Percentiles rank a stretch among this genome's conserved stretches.
Evolutionary conservation across 1,140 invertebrate species (phyloP).

Genomic region (Polypedilum pembai): DNA sequence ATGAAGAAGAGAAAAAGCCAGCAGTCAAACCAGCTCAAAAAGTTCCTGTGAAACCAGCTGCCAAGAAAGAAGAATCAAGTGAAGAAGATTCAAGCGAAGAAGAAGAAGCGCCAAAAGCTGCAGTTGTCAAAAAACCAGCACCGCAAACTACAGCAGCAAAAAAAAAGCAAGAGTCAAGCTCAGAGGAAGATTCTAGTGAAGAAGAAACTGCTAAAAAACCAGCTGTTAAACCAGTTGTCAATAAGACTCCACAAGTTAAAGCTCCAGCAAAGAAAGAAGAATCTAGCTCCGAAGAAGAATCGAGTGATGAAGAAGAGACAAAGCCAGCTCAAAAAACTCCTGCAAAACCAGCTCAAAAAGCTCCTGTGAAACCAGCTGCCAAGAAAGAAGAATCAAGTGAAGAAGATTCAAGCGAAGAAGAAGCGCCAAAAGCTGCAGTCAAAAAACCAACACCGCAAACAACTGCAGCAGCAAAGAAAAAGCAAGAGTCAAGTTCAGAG

Average conservation of each 20-base stretch:
- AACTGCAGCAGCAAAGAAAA: conserved; percentile 30
- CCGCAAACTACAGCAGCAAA: conserved; percentile 28
- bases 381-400: conserved; percentile 38
- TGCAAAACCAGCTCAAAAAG: conserved; percentile 31
- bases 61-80: conserved; percentile 37
- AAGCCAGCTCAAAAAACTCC: conserved; percentile 30
- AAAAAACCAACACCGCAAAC: conserved; percentile 30
- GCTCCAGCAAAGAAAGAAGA: conserved; percentile 36
- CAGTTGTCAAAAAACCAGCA: conserved; percentile 30
- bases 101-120: conserved; percentile 33
- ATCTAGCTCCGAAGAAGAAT: conserved; percentile 35
- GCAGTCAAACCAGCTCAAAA: conserved; percentile 31
- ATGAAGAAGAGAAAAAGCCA: conserved; percentile 32
- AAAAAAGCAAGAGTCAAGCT: conserved; percentile 34
- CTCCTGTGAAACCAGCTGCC: conserved; percentile 32
- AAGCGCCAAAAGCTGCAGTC: conserved; percentile 33
- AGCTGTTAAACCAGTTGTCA: conserved; percentile 33
- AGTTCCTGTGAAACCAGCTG: conserved; percentile 32
- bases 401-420: conserved; percentile 38
- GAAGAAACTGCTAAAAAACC: conserved; percentile 35
- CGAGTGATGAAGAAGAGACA: conserved; percentile 33
- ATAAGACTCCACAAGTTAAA: conserved; percentile 37
- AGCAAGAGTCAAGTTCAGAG: conserved; percentile 36
- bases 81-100: conserved; percentile 41
- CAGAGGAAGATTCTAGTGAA: conserved; percentile 41